These are phyloP conservation scores for Pionites leucogaster DNA, from an alignment of 2,113 vertebrate genomes.

Conservation along the genomic window DNA sequence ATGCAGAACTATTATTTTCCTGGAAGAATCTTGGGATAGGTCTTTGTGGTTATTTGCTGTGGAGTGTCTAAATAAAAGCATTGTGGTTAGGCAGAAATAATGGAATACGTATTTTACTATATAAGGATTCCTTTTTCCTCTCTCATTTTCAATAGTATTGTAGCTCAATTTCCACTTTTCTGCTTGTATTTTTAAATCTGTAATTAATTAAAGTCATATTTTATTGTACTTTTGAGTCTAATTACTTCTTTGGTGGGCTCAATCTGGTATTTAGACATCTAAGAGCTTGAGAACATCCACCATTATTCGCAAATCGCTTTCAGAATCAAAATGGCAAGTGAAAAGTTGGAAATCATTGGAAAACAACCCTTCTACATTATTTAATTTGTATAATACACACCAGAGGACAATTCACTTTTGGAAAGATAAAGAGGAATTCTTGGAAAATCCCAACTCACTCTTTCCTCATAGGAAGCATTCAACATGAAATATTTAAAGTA, in stretches of 20 bases:
- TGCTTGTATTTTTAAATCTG: constrained; percentile 7
- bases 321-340: neutral
- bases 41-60: neutral
- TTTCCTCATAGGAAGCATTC: neutral
- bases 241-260: neutral
- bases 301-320: neutral
- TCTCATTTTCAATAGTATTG: neutral
- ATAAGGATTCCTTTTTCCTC: neutral
- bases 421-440: neutral
- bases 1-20: neutral
- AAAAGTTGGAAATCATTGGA: neutral
- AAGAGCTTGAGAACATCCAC: neutral
- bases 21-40: neutral
- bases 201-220: neutral
- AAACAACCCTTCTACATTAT: neutral
- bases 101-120: neutral
- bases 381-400: neutral
- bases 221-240: neutral
- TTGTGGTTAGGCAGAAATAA: neutral
- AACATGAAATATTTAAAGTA: neutral
- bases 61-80: constrained; percentile 15
- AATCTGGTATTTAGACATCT: neutral
- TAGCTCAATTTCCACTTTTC: neutral
- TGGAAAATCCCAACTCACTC: neutral
- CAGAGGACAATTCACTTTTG: neutral